Percentiles rank a stretch among this genome's conserved stretches.
Conservation (phyloP, 2,888 invertebrate species). For the Blera fallax region DNA sequence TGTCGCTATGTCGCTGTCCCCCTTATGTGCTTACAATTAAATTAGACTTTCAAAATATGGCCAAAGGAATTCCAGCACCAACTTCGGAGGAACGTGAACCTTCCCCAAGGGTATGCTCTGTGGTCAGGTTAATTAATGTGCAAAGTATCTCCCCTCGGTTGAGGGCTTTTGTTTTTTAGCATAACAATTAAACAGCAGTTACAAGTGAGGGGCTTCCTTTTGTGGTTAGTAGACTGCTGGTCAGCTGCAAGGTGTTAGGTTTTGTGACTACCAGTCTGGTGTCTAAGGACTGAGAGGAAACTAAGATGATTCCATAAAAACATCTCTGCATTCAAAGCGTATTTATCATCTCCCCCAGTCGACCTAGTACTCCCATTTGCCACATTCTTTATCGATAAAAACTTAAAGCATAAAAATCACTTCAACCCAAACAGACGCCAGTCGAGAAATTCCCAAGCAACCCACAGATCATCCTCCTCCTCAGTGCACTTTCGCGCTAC, state of each 20-base stretch:
- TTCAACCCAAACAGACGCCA: conserved; percentile 28
- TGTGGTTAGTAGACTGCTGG: neutral
- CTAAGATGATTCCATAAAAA: neutral
- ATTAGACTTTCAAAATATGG: neutral
- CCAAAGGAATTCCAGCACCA: neutral
- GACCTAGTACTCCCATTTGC: conserved; percentile 45
- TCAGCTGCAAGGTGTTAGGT: neutral
- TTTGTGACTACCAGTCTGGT: neutral
- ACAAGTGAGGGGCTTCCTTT: neutral
- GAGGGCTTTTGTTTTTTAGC: neutral
- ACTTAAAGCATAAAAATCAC: conserved; percentile 3
- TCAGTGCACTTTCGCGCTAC: neutral
- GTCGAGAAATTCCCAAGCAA: neutral
- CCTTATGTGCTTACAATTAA: neutral
- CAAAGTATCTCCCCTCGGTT: neutral
- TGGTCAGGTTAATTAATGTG: neutral
- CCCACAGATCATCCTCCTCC: neutral
- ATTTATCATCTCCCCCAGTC: conserved; percentile 24
- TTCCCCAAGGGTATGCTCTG: neutral
- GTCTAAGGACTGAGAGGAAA: no score
- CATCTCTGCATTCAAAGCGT: conserved; percentile 21
- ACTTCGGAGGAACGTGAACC: neutral
- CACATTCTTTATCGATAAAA: neutral
- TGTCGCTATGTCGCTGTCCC: neutral
- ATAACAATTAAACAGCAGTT: neutral